Base-by-base conservation (phyloP, 2,888 invertebrate genomes). In the Scaeva pyrastri region DNA sequence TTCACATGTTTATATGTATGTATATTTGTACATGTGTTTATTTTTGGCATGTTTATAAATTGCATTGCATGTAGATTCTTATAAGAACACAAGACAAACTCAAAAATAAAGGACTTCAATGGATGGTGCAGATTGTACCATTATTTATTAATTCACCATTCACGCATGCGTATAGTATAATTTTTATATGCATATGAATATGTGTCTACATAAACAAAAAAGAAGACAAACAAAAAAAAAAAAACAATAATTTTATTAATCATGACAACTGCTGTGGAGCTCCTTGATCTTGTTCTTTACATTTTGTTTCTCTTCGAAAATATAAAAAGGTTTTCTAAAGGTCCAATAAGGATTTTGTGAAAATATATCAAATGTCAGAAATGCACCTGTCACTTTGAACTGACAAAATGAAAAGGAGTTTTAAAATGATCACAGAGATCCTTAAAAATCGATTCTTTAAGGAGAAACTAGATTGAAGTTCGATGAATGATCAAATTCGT, bases 181-280 rank as follows among this genome's bases (percentile, higher is more conserved):
- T 5, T 66, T 43, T 26, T 62, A 16, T 16, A 19, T 16, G 36
- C 6, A 48, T 14, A n/a, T 2, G 7, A 41, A 14, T 11, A 21
- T 52, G 2, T 31, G 5, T 62, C n/a, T 10, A 5, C 45, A 52
- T 2, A 31, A 36, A 60, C 50, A 43, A 39, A 41, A 12, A 45
- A 45, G 11, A 52, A 71, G 19, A 56, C 7, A n/a, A n/a, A n/a
- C 48, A 26, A 26, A 23, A 19, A 26, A 26, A 56, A 16, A 39
- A 81, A 75, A 76, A 82, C 64, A 82, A 77, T 77, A 82, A 82
- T 77, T 82, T 82, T 82, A 82, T 77, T 82, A 77, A 82, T 82
- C 82, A 82, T 77, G 82, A 77, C 82, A 82, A 82, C 72, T 73
- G 77, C 77, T 73, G 68, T 60, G 62, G 58, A 60, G 48, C 66